These are phyloP conservation scores for Calidris pugnax DNA, from an alignment of 2,113 vertebrate genomes.

Conservation along the genomic window DNA sequence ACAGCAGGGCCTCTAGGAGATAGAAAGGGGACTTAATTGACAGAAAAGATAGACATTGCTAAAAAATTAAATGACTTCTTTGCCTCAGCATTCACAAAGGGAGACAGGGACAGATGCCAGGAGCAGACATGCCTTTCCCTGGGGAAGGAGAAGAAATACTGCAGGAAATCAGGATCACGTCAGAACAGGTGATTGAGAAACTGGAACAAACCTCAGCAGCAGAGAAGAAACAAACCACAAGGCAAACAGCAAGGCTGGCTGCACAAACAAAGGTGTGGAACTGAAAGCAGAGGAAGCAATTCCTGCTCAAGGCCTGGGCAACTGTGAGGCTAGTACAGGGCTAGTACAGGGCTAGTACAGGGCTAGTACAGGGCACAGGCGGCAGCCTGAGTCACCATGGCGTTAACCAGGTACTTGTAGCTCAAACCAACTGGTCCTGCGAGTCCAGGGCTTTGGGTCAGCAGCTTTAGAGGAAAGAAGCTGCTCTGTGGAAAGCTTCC, in stretches of 20 bases:
- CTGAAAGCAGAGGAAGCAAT: neutral
- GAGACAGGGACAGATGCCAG: conserved; percentile 55
- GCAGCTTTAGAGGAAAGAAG: neutral
- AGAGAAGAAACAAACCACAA: conserved; percentile 49
- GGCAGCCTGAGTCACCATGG: neutral
- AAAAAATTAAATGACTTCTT: conserved; percentile 70
- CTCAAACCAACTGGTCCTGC: neutral
- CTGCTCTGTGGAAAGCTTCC: neutral
- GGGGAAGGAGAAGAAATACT: conserved; percentile 57
- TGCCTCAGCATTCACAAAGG: conserved; percentile 60
- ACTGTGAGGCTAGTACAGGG: neutral
- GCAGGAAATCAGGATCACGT: conserved; percentile 66
- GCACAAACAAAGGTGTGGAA: conserved; percentile 47
- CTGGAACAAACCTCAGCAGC: conserved; percentile 62
- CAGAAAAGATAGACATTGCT: conserved; percentile 66
- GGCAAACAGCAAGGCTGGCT: conserved; percentile 40
- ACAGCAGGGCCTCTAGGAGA: conserved; percentile 56
- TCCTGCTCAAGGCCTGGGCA: neutral
- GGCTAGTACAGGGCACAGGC: neutral
- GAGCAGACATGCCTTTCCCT: conserved; percentile 67
- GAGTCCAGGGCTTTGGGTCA: neutral
- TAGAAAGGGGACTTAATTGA: conserved; percentile 48
- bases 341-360: neutral
- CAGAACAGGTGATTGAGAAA: conserved; percentile 60
- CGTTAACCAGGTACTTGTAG: neutral